A percentile compares a stretch with the other conserved stretches of the same genome.
These are phyloP conservation scores for Heliopora coerulea DNA, from an alignment of 92 coral and sea anemone genomes.

Conservation along the genomic window DNA sequence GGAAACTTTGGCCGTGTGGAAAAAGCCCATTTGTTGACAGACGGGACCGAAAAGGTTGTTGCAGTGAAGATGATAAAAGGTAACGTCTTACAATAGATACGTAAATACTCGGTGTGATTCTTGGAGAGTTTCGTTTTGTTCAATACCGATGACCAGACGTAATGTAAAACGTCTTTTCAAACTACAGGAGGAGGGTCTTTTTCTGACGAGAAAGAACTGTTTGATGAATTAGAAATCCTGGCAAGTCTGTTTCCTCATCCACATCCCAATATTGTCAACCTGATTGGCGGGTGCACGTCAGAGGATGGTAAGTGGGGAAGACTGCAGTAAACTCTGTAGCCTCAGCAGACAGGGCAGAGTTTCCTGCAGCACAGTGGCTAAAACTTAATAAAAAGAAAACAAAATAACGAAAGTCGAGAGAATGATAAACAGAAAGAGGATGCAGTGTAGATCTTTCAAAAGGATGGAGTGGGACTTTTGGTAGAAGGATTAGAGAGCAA, in stretches of 20 bases:
- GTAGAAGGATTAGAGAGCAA: too few relatives aligned
- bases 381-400: too few relatives aligned
- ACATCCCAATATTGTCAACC: slow-evolving; percentile 29
- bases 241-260: slow-evolving; percentile 32
- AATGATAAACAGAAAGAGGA: too few relatives aligned
- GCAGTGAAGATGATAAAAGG: slow-evolving; percentile 38
- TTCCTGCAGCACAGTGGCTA: too few relatives aligned
- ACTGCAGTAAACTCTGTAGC: too few relatives aligned
- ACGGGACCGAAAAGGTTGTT: slow-evolving; percentile 28
- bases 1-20: slow-evolving; percentile 32
- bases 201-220: slow-evolving; percentile 33
- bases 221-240: slow-evolving; percentile 28
- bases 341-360: too few relatives aligned
- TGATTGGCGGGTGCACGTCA: slow-evolving; percentile 21
- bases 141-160: neutral
- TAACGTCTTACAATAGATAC: neutral
- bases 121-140: neutral
- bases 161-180: neutral
- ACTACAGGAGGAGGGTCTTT: slow-evolving; percentile 29
- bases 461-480: too few relatives aligned
- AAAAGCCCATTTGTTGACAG: slow-evolving; percentile 16
- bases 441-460: too few relatives aligned
- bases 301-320: slow-evolving; percentile 20
- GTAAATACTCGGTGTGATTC: neutral
- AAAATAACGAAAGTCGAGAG: too few relatives aligned